Conservation (phyloP, 2,797 vertebrate genomes). For the Dendrocincla tyrannina region DNA sequence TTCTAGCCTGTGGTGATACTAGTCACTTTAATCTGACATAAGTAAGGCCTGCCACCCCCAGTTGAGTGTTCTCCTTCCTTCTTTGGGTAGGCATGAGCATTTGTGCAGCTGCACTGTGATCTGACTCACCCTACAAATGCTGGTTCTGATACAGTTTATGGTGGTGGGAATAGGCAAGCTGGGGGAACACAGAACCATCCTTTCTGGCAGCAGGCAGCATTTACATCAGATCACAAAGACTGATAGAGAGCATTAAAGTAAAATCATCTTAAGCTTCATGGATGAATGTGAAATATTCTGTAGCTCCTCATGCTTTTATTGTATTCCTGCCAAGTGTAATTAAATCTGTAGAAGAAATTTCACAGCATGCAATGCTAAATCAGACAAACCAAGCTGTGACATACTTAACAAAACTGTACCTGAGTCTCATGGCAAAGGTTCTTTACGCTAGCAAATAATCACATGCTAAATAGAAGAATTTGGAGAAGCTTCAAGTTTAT, state of each 20-base stretch:
- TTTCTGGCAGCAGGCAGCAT: background rate
- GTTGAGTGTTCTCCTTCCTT: background rate
- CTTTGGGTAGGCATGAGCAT: background rate
- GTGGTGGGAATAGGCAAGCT: background rate
- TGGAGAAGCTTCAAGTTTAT: slow-evolving; percentile 5
- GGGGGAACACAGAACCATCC: background rate
- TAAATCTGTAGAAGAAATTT: background rate
- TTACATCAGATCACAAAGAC: background rate
- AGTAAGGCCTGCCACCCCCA: background rate
- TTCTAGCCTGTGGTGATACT: background rate
- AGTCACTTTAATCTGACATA: background rate
- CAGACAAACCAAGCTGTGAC: background rate
- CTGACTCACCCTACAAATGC: background rate
- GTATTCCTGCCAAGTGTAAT: background rate
- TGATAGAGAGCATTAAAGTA: background rate
- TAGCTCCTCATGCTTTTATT: background rate
- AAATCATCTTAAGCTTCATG: background rate
- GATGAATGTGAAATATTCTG: background rate
- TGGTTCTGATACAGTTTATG: background rate
- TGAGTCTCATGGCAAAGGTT: background rate
- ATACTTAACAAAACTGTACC: background rate
- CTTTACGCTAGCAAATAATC: background rate
- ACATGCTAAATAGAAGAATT: background rate
- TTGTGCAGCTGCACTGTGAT: background rate
- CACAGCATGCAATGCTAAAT: background rate